A percentile compares a stretch with the other conserved stretches of the same genome.
These are phyloP conservation scores for Abramis brama DNA, from an alignment of 2,113 vertebrate species.

Conservation along the genomic window DNA sequence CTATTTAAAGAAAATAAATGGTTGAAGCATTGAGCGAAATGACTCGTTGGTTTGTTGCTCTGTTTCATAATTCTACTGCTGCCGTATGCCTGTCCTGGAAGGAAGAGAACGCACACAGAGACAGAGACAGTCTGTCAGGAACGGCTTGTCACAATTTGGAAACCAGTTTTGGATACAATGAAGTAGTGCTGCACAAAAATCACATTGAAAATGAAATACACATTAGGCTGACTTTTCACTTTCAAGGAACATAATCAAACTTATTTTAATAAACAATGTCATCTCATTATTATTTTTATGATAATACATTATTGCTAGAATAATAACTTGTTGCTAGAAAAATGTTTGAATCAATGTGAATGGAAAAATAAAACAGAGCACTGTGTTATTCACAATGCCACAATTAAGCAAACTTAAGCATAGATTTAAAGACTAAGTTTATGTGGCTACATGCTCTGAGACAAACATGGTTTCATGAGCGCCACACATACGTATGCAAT, in stretches of 20 bases:
- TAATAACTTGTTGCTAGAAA: not conserved
- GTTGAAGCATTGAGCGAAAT: not conserved
- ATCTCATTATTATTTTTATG: too few relatives aligned
- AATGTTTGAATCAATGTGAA: not conserved
- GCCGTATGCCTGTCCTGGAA: not conserved
- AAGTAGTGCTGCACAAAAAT: not conserved
- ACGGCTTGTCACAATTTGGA: not conserved
- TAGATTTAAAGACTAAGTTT: not conserved
- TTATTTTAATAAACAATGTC: not conserved
- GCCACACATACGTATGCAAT: not conserved
- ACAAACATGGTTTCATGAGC: not conserved
- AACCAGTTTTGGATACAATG: not conserved
- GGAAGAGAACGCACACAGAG: not conserved
- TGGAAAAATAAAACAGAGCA: not conserved
- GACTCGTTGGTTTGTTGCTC: not conserved
- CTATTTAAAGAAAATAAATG: not conserved
- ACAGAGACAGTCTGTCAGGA: not conserved
- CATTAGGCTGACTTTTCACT: not conserved
- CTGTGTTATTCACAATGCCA: not conserved
- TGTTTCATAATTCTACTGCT: constrained; percentile 1
- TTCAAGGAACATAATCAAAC: not conserved
- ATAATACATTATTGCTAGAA: not conserved
- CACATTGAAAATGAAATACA: not conserved
- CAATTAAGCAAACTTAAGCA: not conserved
- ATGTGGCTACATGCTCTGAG: not conserved